phyloP scores from a whole-genome alignment of 2,888 invertebrate species.

The Tetheella fluctuosa region DNA sequence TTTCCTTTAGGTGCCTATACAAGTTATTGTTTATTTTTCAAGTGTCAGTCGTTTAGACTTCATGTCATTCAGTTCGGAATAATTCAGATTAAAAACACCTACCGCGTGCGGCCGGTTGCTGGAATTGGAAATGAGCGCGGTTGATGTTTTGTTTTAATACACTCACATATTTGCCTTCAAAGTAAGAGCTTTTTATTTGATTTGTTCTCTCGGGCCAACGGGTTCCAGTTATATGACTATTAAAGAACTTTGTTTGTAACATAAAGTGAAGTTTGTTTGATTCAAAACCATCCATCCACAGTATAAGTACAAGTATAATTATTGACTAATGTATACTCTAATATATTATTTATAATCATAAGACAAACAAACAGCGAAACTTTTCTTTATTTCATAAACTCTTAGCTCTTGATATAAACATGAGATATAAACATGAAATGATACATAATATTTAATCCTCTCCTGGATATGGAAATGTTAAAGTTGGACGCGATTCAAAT shows the following conservation, averaged over 20 bases:
- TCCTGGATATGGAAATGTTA: neutral
- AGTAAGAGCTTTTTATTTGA: constrained; percentile 73
- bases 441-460: neutral
- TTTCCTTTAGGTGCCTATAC: constrained; percentile 55
- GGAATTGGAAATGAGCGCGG: constrained; percentile 75
- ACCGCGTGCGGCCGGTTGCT: constrained; percentile 65
- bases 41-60: constrained; percentile 65
- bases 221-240: constrained; percentile 29
- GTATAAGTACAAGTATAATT: no score
- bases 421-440: neutral
- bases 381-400: no score
- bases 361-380: no score
- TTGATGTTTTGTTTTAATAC: constrained; percentile 78
- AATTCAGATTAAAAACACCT: constrained; percentile 81
- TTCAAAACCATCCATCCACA: constrained; percentile 22
- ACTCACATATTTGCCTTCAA: constrained; percentile 73
- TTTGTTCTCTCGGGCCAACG: constrained; percentile 53
- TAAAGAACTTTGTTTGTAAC: constrained; percentile 23
- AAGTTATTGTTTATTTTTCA: constrained; percentile 66
- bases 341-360: no score
- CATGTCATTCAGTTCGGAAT: constrained; percentile 76
- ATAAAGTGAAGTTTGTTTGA: constrained; percentile 33
- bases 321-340: neutral
- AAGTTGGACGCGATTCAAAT: neutral
- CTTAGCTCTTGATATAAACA: no score